Evolutionary conservation across 2,113 vertebrate species (phyloP), one percentile per base, ranked within the genome.

Genomic region (Helogale parvula): DNA sequence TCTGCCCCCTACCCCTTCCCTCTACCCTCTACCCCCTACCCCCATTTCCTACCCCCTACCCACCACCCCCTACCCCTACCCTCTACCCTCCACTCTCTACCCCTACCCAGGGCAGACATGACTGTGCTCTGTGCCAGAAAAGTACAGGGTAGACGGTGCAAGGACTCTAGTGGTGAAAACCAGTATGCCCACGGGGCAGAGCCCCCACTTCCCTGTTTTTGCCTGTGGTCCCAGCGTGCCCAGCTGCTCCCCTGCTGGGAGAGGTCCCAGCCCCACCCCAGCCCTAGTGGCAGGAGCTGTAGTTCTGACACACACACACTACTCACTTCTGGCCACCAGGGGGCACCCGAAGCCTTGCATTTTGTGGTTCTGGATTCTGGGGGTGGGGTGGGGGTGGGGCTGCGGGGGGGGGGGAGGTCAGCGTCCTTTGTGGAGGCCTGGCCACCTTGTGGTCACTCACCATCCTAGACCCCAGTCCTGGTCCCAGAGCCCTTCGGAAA

Each of bases 81-180:
- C 45, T 2, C 10, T 47, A 47, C 47, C 11, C 47, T 47, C 50
- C 0, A 1, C 23, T 60, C n/a, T 60, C 54, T 10, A 0, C 29
- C 31, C 45, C 9, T 47, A 47, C 45, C 25, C 13, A 16, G 19
- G 45, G 14, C 45, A n/a, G 69, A n/a, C 7, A 0, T 0, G 3
- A 41, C 2, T 7, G 2, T 3, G 4, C 52, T 35, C 29, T 74
- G 77, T 29, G 25, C n/a, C 7, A 4, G 38, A 27, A 31, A 63
- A 31, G 57, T n/a, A 35, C 17, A 71, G 82, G 10, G 15, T 11
- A 35, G 60, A 38, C 14, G 11, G 19, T 66, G 3, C 33, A 25
- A 8, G 33, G 38, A 16, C 31, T 35, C 15, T 0, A 5, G 63
- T 21, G 9, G 45, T 52, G 2, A 0, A 21, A 21, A 2, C 47